Percentiles rank a stretch among this genome's conserved stretches.
phyloP scores from a whole-genome alignment of 2,888 invertebrate genomes.

The Lithophane semibrunnea region DNA sequence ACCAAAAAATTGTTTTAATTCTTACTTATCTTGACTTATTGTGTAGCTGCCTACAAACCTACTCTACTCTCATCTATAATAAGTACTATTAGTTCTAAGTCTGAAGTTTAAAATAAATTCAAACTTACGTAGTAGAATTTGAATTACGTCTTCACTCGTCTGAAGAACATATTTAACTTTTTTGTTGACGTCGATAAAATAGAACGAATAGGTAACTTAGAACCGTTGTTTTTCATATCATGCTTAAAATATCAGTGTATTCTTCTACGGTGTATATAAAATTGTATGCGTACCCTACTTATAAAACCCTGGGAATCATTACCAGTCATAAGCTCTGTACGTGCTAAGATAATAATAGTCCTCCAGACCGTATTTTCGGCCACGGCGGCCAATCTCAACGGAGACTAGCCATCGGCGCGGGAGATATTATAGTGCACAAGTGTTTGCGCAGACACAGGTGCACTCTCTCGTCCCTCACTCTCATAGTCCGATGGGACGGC shows the following conservation, averaged over 20 bases:
- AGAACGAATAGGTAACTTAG: neutral
- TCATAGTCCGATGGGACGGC: too few relatives aligned
- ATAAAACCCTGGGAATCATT: slow-evolving; percentile 9
- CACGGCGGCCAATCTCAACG: too few relatives aligned
- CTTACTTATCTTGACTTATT: too few relatives aligned
- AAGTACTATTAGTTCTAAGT: neutral
- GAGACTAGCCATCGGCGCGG: too few relatives aligned
- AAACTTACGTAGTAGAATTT: neutral
- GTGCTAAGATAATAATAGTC: slow-evolving; percentile 14
- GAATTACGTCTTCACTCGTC: neutral
- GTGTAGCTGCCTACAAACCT: too few relatives aligned
- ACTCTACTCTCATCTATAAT: too few relatives aligned
- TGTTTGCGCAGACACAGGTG: too few relatives aligned
- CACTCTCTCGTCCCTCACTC: too few relatives aligned
- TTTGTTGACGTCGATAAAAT: neutral
- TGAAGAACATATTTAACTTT: neutral
- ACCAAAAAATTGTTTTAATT: neutral
- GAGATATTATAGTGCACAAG: too few relatives aligned
- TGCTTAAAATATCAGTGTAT: slow-evolving; percentile 8
- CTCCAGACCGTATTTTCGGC: too few relatives aligned
- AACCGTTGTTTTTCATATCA: neutral
- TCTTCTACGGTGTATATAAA: slow-evolving; percentile 5
- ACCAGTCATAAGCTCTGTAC: slow-evolving; percentile 5
- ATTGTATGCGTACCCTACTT: neutral
- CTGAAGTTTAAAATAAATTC: neutral